Evolutionary conservation across 2,113 vertebrate genomes (phyloP), one percentile per base, ranked within the genome.

Genomic region (Gulo gulo): DNA sequence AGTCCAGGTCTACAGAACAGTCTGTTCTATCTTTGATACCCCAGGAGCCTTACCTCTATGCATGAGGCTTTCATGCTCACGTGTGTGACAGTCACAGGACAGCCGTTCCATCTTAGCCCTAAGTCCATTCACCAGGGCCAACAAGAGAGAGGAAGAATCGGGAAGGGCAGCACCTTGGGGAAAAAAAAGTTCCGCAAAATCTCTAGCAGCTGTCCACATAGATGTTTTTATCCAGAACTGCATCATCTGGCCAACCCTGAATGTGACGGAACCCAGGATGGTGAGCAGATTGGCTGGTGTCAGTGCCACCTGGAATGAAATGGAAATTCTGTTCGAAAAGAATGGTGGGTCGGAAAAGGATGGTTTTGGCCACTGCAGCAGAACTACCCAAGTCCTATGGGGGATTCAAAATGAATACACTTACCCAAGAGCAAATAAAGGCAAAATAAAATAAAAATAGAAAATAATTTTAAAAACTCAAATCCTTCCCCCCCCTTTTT

Each of bases 381-480:
- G 95, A 96, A 81, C 55, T 65, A 23, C 57, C 45, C 23, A 55
- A 88, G 50, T 13, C n/a, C 16, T 90, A 26, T 39, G 3, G 24
- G 42, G 84, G n/a, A 71, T 61, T 74, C 50, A 55, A 96, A 94
- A 71, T 6, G 69, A 94, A 69, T 65, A 39, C 8, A 1, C 36
- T 55, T 16, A 47, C 36, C 69, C 55, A 80, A 88, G 29, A 59
- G 31, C 82, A 86, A 92, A 76, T 34, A 94, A 83, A 91, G 29
- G 36, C n/a, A 80, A 90, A 82, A 52, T 90, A 61, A 85, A 92
- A 88, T 82, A 59, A 91, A 96, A 89, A 69, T 84, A 57, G 71
- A 96, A 94, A 83, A 69, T 83, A 80, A 82, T 39, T 82, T 86
- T 4, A n/a, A 94, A 91, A 69, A 57, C 24, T 81, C 63, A 78